These are phyloP conservation scores for Trematomus bernacchii DNA, from an alignment of 2,797 vertebrate genomes.

Conservation along the genomic window DNA sequence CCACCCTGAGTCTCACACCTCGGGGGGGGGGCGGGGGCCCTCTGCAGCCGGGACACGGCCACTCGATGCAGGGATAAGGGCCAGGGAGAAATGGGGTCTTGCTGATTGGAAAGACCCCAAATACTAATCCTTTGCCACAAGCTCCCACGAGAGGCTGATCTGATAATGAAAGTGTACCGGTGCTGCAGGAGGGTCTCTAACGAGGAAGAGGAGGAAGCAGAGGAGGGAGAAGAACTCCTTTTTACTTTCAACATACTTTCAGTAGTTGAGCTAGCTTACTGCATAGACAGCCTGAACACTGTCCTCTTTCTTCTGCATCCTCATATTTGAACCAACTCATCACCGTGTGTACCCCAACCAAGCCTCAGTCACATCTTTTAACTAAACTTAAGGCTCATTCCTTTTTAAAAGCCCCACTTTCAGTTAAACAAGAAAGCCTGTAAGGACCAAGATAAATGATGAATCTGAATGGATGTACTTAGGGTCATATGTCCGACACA, in stretches of 20 bases:
- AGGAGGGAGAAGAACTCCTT: conserved; percentile 17
- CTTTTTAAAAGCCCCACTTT: no score
- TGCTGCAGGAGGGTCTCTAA: conserved; percentile 6
- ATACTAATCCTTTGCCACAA: conserved; percentile 42
- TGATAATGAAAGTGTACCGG: conserved; percentile 52
- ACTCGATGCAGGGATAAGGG: conserved; percentile 38
- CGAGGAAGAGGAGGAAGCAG: conserved; percentile 8
- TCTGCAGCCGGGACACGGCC: conserved; percentile 26
- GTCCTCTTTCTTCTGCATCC: no score
- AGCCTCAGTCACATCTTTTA: no score
- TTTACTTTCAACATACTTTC: conserved; percentile 30
- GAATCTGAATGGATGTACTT: no score
- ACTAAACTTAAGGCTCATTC: no score
- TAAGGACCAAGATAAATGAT: no score
- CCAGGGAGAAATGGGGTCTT: conserved; percentile 35
- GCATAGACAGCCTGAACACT: no score
- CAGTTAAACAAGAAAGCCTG: no score
- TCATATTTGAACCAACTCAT: no score
- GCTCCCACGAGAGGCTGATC: conserved; percentile 35
- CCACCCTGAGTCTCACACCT: conserved; percentile 40
- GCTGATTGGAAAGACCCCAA: conserved; percentile 41
- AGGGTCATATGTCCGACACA: no score
- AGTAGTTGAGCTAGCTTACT: not conserved
- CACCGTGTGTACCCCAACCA: no score
- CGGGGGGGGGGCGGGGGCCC: conserved; percentile 17